Percentiles rank a stretch among this genome's conserved stretches.
phyloP scores from a whole-genome alignment of 1,140 invertebrate species.

The Odontomachus brunneus region DNA sequence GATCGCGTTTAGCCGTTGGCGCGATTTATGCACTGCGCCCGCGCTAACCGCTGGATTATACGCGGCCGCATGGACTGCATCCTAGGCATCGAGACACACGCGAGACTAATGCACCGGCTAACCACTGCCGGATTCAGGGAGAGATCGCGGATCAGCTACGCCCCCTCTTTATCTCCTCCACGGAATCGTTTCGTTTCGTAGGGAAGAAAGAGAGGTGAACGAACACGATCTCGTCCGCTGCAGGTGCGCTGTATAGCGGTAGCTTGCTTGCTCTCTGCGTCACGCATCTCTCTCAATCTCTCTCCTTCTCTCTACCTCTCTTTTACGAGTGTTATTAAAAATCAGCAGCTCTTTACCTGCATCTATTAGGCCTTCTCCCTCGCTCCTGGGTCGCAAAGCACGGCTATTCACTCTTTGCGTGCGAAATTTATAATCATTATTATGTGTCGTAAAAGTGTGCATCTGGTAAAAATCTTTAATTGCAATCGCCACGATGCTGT shows the following conservation, averaged over 20 bases:
- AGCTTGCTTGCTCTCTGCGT: conserved; percentile 24
- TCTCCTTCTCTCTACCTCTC: neutral
- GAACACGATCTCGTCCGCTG: conserved; percentile 30
- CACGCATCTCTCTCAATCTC: neutral
- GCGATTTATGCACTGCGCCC: conserved; percentile 67
- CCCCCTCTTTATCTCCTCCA: conserved; percentile 65
- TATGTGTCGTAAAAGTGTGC: no score
- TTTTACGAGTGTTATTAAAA: neutral
- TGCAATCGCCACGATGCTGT: no score
- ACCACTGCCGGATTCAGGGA: conserved; percentile 67
- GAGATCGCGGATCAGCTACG: conserved; percentile 59
- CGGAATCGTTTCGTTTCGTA: conserved; percentile 61
- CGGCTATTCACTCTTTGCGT: no score
- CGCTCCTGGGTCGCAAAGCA: no score
- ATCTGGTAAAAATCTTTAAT: no score
- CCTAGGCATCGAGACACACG: conserved; percentile 64
- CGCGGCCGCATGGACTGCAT: conserved; percentile 60
- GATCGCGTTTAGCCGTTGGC: conserved; percentile 57
- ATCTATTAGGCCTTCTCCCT: no score
- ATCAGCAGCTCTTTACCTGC: neutral
- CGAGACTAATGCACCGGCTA: conserved; percentile 66
- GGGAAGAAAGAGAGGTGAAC: conserved; percentile 40
- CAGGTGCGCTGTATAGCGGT: conserved; percentile 54
- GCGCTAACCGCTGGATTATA: conserved; percentile 66
- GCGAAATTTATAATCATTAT: no score